Evolutionary conservation across 2,113 vertebrate species (phyloP).

Genomic region (Budorcas taxicolor): DNA sequence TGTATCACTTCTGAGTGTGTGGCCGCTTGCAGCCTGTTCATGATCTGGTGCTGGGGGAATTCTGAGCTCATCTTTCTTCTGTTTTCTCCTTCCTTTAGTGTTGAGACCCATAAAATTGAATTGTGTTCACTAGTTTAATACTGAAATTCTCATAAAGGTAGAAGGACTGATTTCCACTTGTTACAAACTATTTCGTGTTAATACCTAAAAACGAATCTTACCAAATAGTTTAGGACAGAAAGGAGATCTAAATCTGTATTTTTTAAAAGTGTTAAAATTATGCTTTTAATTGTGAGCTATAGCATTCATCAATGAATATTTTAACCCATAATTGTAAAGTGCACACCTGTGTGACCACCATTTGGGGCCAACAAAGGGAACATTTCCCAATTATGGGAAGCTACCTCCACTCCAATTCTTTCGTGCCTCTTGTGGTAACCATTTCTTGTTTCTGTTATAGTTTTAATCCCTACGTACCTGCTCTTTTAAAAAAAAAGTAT

Average conservation of each 20-base stretch:
- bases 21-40: fast-evolving
- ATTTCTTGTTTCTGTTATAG: background rate
- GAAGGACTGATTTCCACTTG: background rate
- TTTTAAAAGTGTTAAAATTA: background rate
- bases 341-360: background rate
- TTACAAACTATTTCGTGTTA: background rate
- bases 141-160: background rate
- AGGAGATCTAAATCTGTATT: background rate
- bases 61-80: background rate
- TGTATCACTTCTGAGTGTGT: background rate
- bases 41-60: background rate
- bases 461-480: background rate
- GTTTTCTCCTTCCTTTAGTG: background rate
- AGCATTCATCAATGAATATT: background rate
- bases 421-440: background rate
- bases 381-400: background rate
- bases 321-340: background rate
- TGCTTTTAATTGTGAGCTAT: background rate
- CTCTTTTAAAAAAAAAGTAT: background rate
- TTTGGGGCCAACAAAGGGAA: background rate
- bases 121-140: background rate
- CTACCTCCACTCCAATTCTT: background rate
- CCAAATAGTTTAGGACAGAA: background rate
- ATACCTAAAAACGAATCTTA: background rate
- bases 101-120: background rate